Evolutionary conservation across 2,113 vertebrate genomes (phyloP).

Genomic region (Microcebus lehilahytsara): DNA sequence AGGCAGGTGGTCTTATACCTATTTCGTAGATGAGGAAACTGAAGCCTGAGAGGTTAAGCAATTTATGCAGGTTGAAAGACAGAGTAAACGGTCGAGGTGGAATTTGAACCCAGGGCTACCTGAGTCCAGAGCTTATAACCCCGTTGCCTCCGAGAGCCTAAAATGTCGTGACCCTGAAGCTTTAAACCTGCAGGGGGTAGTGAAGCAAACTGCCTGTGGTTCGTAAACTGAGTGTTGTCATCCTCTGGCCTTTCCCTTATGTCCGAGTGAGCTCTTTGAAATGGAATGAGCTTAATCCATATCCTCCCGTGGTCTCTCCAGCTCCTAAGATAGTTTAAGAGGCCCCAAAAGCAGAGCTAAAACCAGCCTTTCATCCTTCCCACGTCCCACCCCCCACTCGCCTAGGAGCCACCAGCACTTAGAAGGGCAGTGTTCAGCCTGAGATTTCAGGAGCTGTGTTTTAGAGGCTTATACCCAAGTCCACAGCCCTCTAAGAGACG

Average conservation of each 20-base stretch:
- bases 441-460: background rate
- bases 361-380: background rate
- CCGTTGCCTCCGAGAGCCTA: background rate
- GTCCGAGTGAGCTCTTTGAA: background rate
- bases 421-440: background rate
- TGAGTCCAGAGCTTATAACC: background rate
- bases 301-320: background rate
- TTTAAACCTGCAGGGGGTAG: background rate
- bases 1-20: background rate
- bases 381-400: background rate
- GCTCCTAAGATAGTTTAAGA: slow-evolving; percentile 53
- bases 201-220: background rate
- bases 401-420: background rate
- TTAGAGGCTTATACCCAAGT: background rate
- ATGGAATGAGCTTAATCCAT: slow-evolving; percentile 1
- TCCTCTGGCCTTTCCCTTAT: background rate
- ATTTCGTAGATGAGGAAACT: background rate
- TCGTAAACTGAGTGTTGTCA: background rate
- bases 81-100: background rate
- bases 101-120: background rate
- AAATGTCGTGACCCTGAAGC: background rate
- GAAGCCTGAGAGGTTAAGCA: background rate
- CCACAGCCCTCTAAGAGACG: background rate
- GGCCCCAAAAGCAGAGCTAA: slow-evolving; percentile 4
- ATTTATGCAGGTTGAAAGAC: background rate